Conservation (phyloP, 1,140 invertebrate genomes). For the Steinernema feltiae region DNA sequence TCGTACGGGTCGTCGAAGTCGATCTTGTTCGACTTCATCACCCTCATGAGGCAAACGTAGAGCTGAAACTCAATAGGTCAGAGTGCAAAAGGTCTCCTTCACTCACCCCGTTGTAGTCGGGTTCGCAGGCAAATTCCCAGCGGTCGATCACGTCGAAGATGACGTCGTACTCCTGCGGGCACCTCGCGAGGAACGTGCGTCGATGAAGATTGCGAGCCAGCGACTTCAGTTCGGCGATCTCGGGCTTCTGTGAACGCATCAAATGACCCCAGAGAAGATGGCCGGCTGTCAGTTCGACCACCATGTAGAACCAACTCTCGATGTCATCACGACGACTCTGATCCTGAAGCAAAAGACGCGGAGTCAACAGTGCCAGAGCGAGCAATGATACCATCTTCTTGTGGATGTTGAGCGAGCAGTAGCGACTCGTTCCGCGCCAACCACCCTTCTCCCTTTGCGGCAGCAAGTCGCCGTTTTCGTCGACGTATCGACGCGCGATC, state of each 20-base stretch:
- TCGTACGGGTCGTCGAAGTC: not conserved
- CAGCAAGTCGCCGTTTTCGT: not conserved
- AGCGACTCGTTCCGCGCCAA: slow-evolving; percentile 1
- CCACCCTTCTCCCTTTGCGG: not conserved
- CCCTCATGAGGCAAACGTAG: not conserved
- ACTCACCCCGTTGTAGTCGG: not conserved
- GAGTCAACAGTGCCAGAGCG: not conserved
- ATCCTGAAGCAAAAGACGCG: not conserved
- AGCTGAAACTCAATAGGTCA: not conserved
- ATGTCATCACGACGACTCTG: not conserved
- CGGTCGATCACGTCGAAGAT: not conserved
- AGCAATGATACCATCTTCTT: not conserved
- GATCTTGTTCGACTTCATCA: not conserved
- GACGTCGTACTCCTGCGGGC: not conserved
- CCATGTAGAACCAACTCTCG: slow-evolving; percentile 9
- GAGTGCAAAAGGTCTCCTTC: not conserved
- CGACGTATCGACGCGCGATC: not conserved
- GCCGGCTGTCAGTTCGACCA: not conserved
- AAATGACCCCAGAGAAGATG: not conserved
- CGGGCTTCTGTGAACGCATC: not conserved
- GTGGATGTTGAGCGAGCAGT: not conserved
- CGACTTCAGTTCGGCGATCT: not conserved
- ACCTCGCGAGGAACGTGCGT: not conserved
- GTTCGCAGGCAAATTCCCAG: not conserved
- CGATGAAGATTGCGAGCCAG: not conserved